These are phyloP conservation scores for Apocheima hispidaria DNA, from an alignment of 2,888 invertebrate genomes.

Conservation along the genomic window DNA sequence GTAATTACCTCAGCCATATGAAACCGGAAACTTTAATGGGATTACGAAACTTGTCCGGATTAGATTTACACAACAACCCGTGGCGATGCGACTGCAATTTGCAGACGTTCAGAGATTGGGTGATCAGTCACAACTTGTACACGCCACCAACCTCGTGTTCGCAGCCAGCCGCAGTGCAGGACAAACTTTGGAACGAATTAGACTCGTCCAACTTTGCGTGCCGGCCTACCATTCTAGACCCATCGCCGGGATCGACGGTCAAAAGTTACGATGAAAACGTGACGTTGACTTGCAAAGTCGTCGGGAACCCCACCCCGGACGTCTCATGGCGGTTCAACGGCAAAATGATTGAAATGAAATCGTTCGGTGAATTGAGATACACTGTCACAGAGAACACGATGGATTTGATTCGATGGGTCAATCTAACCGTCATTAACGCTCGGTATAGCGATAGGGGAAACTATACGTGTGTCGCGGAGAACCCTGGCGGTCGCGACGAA, in stretches of 20 bases:
- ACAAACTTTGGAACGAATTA: slow-evolving; percentile 91
- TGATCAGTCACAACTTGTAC: slow-evolving; percentile 90
- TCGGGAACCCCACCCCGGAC: slow-evolving; percentile 91
- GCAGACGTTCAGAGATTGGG: slow-evolving; percentile 92
- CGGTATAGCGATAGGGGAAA: slow-evolving; percentile 89
- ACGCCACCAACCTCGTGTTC: slow-evolving; percentile 91
- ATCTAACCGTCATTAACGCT: slow-evolving; percentile 89
- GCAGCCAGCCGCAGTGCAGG: slow-evolving; percentile 88
- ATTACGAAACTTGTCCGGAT: slow-evolving; percentile 89
- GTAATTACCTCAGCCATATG: slow-evolving; percentile 91
- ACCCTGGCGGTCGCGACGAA: slow-evolving; percentile 92
- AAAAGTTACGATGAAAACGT: slow-evolving; percentile 90
- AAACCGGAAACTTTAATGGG: slow-evolving; percentile 89
- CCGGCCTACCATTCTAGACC: slow-evolving; percentile 90
- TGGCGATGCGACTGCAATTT: slow-evolving; percentile 96
- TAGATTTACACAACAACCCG: slow-evolving; percentile 93
- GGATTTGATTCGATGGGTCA: slow-evolving; percentile 87
- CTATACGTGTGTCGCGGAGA: slow-evolving; percentile 93
- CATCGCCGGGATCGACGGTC: slow-evolving; percentile 85
- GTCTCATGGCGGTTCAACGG: slow-evolving; percentile 91
- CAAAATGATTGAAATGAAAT: slow-evolving; percentile 83
- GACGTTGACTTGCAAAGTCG: slow-evolving; percentile 91
- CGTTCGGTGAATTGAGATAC: slow-evolving; percentile 82
- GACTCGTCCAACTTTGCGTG: slow-evolving; percentile 93
- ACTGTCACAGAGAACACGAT: slow-evolving; percentile 74